Evolutionary conservation across 2,113 vertebrate species (phyloP).

Genomic region (Bos javanicus): DNA sequence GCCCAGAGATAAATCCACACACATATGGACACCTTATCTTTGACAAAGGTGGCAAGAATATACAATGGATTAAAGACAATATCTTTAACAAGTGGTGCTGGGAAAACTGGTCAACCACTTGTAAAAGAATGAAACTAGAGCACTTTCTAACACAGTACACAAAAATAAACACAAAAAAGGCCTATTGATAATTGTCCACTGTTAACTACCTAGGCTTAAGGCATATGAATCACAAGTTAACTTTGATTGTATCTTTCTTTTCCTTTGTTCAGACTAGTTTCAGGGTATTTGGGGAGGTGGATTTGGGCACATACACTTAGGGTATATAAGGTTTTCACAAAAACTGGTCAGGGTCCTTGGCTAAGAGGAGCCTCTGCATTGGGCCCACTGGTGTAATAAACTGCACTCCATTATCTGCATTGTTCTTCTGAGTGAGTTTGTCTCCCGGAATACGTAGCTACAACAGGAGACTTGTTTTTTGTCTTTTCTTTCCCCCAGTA

Average conservation of each 20-base stretch:
- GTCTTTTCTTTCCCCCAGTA: not conserved
- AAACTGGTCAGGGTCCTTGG: not conserved
- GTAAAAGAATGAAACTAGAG: too few species aligned
- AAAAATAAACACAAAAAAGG: not conserved
- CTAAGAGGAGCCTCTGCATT: not conserved
- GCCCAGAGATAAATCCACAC: too few species aligned
- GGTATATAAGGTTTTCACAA: not conserved
- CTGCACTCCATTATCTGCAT: not conserved
- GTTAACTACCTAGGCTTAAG: not conserved
- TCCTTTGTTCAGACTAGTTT: not conserved
- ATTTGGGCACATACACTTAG: not conserved
- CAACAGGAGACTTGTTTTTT: not conserved
- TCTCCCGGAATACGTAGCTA: fast-evolving
- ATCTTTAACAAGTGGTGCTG: too few species aligned
- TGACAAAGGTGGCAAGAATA: too few species aligned
- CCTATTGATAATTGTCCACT: not conserved
- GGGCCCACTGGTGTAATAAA: fast-evolving
- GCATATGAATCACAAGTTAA: not conserved
- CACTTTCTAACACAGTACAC: too few species aligned
- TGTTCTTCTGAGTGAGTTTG: not conserved
- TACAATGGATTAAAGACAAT: too few species aligned
- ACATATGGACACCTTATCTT: too few species aligned
- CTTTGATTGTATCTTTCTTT: not conserved
- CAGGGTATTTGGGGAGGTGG: not conserved
- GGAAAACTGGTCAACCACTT: too few species aligned